Base-by-base conservation (phyloP, 2,888 invertebrate genomes). In the Philonicus albiceps region DNA sequence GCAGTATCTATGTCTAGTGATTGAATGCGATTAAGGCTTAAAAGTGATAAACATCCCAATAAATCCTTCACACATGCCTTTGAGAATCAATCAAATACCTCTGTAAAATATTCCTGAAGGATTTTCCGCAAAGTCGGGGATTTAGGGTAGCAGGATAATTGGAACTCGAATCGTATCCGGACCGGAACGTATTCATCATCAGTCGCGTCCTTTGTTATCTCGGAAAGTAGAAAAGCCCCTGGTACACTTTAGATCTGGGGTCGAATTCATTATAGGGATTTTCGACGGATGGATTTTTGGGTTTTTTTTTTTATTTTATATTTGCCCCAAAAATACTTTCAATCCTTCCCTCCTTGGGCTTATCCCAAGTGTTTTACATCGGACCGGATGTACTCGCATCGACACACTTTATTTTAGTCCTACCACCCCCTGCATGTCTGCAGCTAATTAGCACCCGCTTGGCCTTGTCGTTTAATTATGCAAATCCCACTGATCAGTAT, bases 1-100 rank as follows among this genome's bases (percentile, higher is more conserved):
- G 74, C 74, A 13, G 72, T 27, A 74, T 73, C 74, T 34, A 40
- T 73, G 74, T 72, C 85, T 72, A 73, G 74, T 85, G 85, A 85
- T 85, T 85, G 85, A 85, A 73, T 85, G 40, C 72, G 86, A 80
- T 86, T 86, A 80, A 78, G 86, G 86, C 80, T 86, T 86, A 86
- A 86, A 78, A 86, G 86, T 86, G 86, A 86, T 86, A 86, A 86
- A 86, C 86, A 86, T 78, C 72, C 86, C 86, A 80, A 86, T 86
- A 86, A 86, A 86, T 86, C 86, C 86, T 86, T 86, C 86, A 78
- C 78, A 86, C 78, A 86, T 80, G 86, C 64, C 78, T 86, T 86
- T 78, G 55, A 55, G 72, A 86, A 86, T 83, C 83, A 83, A 83
- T 83, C 83, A 83, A 83, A 83, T 64, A 83, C 64, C 83, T 64